Evolutionary conservation across 2,888 invertebrate genomes (phyloP), one percentile per base, ranked within the genome.

Genomic region (Scelioninae gen. 1): DNA sequence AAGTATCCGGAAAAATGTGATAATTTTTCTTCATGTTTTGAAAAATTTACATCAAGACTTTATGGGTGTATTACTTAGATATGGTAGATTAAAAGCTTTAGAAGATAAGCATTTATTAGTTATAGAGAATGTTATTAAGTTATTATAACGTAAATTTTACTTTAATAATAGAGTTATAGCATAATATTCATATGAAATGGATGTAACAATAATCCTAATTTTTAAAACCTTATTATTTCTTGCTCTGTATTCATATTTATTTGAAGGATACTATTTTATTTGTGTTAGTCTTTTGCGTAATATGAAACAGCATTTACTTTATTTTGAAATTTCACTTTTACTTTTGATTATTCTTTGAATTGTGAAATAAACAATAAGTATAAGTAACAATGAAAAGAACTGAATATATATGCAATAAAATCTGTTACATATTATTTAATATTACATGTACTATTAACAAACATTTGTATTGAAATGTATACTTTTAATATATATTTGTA

Each of bases 291-390:
- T 1, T 32, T 56, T 68, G 31, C 68, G 31, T 56, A 68, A 68
- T 23, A 7, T 32, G 13, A 43, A 16, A 4, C 11, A 29, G 43
- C 31, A 43, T 62, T 23, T 49, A 40, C 34, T 16, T 4, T 10
- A 63, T 66, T 66, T 66, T 66, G 75, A 76, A 76, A 76, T 66
- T 43, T 51, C 43, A 75, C 66, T 76, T 76, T 76, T 76, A 76
- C 75, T 60, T 60, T 51, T 43, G 13, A 43, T 60, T 38, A 40
- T 56, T 29, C 5, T 75, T 40, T 65, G 29, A 65, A 1, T 13
- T 60, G 29, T 29, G 29, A 51, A 51, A 23, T 29, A 43, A 43
- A 38, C 11, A 38, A 38, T 38, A 11, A 38, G 38, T 38, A 10
- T 38, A 38, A 38, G 11, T 38, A 11, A 38, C 8, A 11, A 38